These are phyloP conservation scores for Intellagama lesueurii DNA, from an alignment of 2,797 vertebrate species.

Conservation along the genomic window DNA sequence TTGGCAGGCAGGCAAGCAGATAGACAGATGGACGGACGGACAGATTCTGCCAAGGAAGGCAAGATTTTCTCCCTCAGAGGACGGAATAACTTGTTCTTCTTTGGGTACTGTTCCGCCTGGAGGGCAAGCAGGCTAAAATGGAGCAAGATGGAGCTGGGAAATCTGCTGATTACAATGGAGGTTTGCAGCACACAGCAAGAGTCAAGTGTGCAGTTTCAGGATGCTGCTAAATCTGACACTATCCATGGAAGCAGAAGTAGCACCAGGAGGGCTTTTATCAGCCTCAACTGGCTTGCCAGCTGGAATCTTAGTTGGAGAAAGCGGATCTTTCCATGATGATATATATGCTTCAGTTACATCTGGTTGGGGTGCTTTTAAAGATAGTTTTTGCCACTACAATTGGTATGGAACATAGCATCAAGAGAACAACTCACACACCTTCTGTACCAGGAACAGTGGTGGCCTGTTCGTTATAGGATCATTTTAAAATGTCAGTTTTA, in stretches of 20 bases:
- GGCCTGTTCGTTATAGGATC: background rate
- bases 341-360: background rate
- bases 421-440: background rate
- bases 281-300: no score
- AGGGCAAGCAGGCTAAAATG: background rate
- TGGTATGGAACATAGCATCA: background rate
- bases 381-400: background rate
- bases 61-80: background rate
- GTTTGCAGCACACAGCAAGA: background rate
- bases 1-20: no score
- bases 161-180: background rate
- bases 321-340: background rate
- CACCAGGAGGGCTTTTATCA: no score
- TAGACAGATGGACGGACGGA: no score
- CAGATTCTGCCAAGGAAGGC: no score
- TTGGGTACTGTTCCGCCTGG: background rate
- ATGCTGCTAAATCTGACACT: background rate
- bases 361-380: background rate
- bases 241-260: background rate
- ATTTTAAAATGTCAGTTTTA: background rate
- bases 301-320: no score
- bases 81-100: background rate
- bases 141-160: background rate
- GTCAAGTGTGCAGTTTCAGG: background rate
- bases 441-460: background rate